Evolutionary conservation across 2,888 invertebrate genomes (phyloP), one percentile per base, ranked within the genome.

Genomic region (Patella pellucida): DNA sequence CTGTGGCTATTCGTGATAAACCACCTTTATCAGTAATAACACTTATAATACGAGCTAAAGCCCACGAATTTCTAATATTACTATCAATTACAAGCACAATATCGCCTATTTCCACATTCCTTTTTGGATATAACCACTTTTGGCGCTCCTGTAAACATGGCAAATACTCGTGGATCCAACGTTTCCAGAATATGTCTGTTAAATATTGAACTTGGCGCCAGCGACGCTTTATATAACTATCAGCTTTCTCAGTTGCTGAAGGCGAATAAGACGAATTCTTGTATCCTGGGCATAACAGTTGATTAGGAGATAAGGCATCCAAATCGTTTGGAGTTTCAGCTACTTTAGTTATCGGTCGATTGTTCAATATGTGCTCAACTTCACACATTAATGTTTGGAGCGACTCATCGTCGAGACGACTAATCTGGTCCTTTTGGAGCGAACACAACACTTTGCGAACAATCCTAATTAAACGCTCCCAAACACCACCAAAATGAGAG

Each of bases 381-480:
- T 78, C 78, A 69, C 78, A 78, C 14, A 81, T 69, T 52, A 81
- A 69, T 14, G 78, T 81, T 7, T 69, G 71, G 14, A 81, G 67
- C n/a, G 54, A 52, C 52, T 80, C 81, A 76, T 78, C 80, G 72
- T 77, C 77, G n/a, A 80, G 41, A 27, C 31, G 72, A 52, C 69
- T 19, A 12, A 62, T 27, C 52, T 80, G 79, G 16, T 74, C 56
- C 14, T 70, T 51, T n/a, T 79, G 9, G 1, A 81, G 19, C 15
- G 73, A 68, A 69, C 71, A 74, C 12, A 77, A 56, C 16, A 81
- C 71, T 31, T 73, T 72, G n/a, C 80, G 56, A 4, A 76, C 74
- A n/a, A 73, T 71, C 54, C 82, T 31, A 51, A 81, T 81, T 41
- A 78, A 52, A 50, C 82, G 52, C 75, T 82, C 80, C 80, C 79